Evolutionary conservation across 2,797 vertebrate genomes (phyloP).

Genomic region (Ptychobarbus kaznakovi): DNA sequence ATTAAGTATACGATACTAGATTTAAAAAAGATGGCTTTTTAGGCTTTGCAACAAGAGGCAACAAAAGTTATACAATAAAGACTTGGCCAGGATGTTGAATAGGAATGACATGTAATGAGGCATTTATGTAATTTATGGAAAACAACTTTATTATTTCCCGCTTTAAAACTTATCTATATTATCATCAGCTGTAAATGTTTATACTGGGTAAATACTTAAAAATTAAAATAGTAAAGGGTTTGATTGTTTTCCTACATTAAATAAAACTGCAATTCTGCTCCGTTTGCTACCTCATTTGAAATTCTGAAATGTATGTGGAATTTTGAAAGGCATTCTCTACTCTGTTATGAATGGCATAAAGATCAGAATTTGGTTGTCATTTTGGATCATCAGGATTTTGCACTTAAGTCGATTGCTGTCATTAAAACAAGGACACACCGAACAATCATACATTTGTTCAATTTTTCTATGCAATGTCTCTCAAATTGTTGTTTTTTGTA

Average conservation of each 20-base stretch:
- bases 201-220: neutral
- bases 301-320: neutral
- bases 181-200: neutral
- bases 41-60: neutral
- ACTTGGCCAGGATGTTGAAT: neutral
- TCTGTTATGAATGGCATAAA: neutral
- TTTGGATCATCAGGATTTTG: neutral
- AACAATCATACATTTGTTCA: neutral
- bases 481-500: neutral
- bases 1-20: conserved; percentile 26
- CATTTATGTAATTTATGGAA: no score
- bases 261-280: neutral
- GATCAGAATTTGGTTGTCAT: neutral
- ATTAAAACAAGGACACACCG: neutral
- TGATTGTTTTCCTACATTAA: neutral
- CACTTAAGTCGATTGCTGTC: neutral
- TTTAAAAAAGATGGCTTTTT: neutral
- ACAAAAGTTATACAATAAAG: neutral
- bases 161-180: neutral
- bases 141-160: neutral
- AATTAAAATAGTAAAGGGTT: neutral
- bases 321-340: neutral
- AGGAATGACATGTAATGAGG: neutral
- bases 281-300: neutral
- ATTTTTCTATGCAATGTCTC: neutral